Evolutionary conservation across 2,888 invertebrate genomes (phyloP), one percentile per base, ranked within the genome.

Genomic region (Drymonia ruficornis): DNA sequence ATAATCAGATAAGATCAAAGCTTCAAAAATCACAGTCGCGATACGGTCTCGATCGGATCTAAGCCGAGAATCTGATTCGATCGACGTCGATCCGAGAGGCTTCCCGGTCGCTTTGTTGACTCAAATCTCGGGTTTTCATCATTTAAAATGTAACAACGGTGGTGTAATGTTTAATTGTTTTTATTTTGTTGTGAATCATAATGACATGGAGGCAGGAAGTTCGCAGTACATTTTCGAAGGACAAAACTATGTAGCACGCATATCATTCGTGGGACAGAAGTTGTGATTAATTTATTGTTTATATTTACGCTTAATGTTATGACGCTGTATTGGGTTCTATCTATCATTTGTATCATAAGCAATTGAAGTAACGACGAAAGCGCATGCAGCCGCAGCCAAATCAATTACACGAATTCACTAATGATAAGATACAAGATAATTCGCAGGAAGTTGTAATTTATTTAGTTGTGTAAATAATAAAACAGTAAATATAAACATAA

Each of bases 111-210:
- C 53, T 56, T 56, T 59, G 53, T 55, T 63, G 83, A 88, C 88
- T 94, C 94, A 92, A 93, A 61, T 94, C 94, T 94, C 94, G 94
- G 94, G 83, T 85, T 93, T 65, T 94, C 94, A 94, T 94, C 94
- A 94, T 78, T 56, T 23, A 15, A 43, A 31, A 50, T 5, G 16
- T 34, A 44, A 53, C 51, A 50, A 38, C 16, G 36, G 29, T 18
- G 36, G 12, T 46, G 43, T 49, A 31, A 55, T 53, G 43, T 59
- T 51, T 50, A 51, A 50, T 51, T 50, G 49, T 50, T 29, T 29
- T 42, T 23, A 7, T 0, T 23, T 50, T 50, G 49, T 55, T 43
- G 49, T n/a, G 45, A 58, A 40, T 51, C 49, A 42, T 16, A 34
- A 43, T 36, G 55, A 55, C n/a, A 29, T 42, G 31, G 43, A 52